These are phyloP conservation scores for Habroteleia sp. DNA, from an alignment of 2,888 invertebrate genomes.

Conservation along the genomic window DNA sequence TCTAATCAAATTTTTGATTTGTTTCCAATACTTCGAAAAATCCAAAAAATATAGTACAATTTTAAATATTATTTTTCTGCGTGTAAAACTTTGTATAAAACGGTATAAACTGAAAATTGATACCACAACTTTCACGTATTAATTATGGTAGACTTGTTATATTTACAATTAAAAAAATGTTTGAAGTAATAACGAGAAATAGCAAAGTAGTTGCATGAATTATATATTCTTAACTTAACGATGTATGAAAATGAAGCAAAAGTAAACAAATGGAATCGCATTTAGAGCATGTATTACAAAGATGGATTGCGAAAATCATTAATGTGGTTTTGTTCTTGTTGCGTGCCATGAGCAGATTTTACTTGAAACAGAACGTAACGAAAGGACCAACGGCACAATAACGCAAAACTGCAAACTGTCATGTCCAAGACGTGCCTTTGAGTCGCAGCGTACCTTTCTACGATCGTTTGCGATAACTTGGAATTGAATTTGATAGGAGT, in stretches of 20 bases:
- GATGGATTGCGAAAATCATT: conserved; percentile 22
- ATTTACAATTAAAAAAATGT: no score
- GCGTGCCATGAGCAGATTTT: conserved; percentile 42
- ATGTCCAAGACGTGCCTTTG: conserved; percentile 26
- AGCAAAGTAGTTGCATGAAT: no score
- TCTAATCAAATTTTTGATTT: no score
- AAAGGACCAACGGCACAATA: conserved; percentile 22
- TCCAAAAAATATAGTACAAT: no score
- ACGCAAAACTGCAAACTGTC: conserved; percentile 11
- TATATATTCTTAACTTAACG: background rate
- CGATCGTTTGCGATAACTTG: conserved; percentile 5
- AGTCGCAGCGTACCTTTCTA: background rate
- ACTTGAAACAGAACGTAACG: conserved; percentile 29
- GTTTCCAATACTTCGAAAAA: no score
- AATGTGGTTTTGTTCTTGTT: conserved; percentile 30
- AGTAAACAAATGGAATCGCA: conserved; percentile 10
- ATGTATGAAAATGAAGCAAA: background rate
- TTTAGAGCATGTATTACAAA: conserved; percentile 9
- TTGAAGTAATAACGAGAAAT: no score
- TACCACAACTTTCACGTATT: no score
- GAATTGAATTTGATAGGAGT: conserved; percentile 1
- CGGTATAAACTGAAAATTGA: no score
- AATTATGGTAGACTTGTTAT: no score
- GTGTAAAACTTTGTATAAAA: no score
- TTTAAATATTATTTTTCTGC: no score